Conservation (phyloP, 1,140 invertebrate species). For the Homalodisca vitripennis region DNA sequence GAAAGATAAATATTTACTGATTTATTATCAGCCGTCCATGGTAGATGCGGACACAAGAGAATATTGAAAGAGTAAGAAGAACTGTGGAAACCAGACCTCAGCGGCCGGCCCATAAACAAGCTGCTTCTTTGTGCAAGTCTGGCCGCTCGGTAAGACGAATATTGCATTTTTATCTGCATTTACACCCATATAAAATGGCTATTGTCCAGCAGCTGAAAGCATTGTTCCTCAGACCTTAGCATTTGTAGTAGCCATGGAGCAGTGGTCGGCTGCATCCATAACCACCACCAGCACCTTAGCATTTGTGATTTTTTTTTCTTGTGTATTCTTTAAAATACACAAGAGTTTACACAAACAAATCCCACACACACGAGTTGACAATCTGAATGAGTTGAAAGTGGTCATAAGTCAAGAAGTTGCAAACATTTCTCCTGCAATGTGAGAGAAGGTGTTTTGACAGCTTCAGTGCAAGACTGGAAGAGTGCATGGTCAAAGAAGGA, state of each 20-base stretch:
- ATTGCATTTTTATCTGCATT: constrained; percentile 11
- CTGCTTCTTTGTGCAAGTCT: neutral
- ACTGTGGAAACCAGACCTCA: neutral
- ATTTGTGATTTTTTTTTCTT: constrained; percentile 45
- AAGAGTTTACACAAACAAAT: constrained; percentile 34
- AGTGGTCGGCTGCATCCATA: constrained; percentile 39
- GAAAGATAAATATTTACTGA: too few species aligned
- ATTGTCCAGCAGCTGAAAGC: constrained; percentile 33
- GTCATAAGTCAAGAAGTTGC: constrained; percentile 3
- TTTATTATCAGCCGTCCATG: neutral
- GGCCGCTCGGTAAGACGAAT: neutral
- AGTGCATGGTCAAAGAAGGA: too few species aligned
- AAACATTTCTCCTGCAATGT: too few species aligned
- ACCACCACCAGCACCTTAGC: constrained; percentile 45
- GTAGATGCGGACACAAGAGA: neutral
- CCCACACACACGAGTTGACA: too few species aligned
- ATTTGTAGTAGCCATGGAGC: constrained; percentile 38
- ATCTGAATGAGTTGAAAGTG: too few species aligned
- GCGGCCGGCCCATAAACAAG: neutral
- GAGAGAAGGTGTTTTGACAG: neutral
- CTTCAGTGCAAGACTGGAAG: neutral
- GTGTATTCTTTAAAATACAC: too few species aligned
- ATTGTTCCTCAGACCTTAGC: constrained; percentile 40
- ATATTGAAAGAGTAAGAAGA: neutral
- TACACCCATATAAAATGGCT: constrained; percentile 34